Conservation (phyloP, 2,797 vertebrate genomes). For the Apogon hyalosoma region DNA sequence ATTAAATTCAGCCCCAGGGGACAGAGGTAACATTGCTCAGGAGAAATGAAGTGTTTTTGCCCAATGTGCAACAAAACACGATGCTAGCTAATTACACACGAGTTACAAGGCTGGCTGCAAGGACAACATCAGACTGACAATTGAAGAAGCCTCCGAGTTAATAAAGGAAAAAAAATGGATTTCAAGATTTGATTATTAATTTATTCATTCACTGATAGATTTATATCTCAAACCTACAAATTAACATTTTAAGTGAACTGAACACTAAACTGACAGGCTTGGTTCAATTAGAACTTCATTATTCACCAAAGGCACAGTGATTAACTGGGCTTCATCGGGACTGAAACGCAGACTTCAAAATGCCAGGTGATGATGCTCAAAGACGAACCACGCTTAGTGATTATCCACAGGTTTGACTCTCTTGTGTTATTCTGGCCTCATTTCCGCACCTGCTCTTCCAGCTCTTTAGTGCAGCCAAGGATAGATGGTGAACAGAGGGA, state of each 20-base stretch:
- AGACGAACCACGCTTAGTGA: constrained; percentile 18
- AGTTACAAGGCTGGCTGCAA: constrained; percentile 63
- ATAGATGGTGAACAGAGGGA: constrained; percentile 55
- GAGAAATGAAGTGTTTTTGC: constrained; percentile 59
- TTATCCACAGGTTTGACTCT: constrained; percentile 42
- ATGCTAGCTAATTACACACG: constrained; percentile 57
- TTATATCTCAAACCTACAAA: not conserved
- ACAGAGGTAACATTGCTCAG: constrained; percentile 64
- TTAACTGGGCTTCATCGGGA: constrained; percentile 4
- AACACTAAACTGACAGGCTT: not conserved
- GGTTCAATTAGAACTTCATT: not conserved
- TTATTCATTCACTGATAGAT: not conserved
- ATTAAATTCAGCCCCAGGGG: constrained; percentile 67
- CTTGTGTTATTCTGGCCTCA: constrained; percentile 31
- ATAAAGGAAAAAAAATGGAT: too few species aligned
- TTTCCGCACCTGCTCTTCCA: constrained; percentile 37
- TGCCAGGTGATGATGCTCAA: constrained; percentile 18
- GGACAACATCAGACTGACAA: constrained; percentile 33
- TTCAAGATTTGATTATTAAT: not conserved
- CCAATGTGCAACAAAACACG: constrained; percentile 65
- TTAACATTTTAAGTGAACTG: not conserved
- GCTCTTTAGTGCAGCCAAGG: constrained; percentile 61
- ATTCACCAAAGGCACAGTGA: constrained; percentile 4
- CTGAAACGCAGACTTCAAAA: constrained; percentile 33
- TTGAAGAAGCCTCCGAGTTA: constrained; percentile 5